phyloP scores from a whole-genome alignment of 2,113 vertebrate genomes.

The Chamaea fasciata region DNA sequence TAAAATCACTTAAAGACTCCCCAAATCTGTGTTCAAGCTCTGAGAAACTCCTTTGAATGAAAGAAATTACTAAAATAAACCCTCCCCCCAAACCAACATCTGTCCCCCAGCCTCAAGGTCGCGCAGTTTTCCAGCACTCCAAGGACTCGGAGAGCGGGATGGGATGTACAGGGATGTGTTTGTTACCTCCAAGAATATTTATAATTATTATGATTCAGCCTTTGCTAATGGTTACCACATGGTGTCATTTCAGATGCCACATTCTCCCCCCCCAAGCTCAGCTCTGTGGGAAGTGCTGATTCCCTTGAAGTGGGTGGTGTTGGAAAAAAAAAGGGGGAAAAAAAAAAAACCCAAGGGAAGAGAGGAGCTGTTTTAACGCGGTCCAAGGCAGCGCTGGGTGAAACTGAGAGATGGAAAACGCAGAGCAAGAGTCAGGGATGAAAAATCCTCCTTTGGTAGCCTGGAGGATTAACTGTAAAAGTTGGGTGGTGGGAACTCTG shows the following conservation, averaged over 20 bases:
- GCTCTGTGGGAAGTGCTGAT: background rate
- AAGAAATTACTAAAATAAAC: background rate
- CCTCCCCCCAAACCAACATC: background rate
- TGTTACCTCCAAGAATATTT: background rate
- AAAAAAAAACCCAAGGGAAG: background rate
- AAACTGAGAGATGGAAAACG: conserved; percentile 34
- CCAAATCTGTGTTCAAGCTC: background rate
- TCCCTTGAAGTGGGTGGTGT: background rate
- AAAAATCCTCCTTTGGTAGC: background rate
- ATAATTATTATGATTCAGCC: background rate
- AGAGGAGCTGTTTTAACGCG: background rate
- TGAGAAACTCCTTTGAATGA: background rate
- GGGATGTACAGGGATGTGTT: background rate
- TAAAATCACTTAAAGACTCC: background rate
- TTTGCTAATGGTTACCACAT: background rate
- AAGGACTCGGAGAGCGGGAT: fast-evolving
- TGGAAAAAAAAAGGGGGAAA: background rate
- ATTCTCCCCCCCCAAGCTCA: background rate
- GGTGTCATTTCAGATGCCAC: background rate
- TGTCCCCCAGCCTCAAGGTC: background rate
- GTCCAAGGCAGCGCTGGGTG: background rate
- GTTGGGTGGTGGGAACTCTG: background rate
- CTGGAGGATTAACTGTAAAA: background rate
- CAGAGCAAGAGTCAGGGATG: background rate
- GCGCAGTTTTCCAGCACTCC: background rate